phyloP scores from a whole-genome alignment of 2,113 vertebrate genomes.

The Gallinago jamesoni region DNA sequence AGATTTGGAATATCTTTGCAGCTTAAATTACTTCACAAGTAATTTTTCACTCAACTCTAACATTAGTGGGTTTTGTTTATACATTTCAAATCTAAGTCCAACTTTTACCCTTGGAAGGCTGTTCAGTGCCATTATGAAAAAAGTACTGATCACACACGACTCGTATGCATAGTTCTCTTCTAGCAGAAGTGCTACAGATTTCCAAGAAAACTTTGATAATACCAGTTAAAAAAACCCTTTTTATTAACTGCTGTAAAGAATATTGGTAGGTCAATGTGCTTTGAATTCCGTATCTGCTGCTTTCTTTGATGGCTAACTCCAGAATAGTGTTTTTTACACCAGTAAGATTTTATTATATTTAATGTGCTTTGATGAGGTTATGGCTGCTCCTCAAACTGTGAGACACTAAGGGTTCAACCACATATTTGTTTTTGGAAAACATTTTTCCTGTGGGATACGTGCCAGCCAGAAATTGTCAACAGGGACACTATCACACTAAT shows the following conservation, averaged over 20 bases:
- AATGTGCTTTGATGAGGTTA: neutral
- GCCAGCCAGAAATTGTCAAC: neutral
- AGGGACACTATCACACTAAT: neutral
- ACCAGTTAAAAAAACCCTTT: neutral
- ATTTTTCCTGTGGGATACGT: neutral
- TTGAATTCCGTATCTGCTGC: neutral
- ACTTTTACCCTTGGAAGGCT: neutral
- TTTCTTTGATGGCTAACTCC: neutral
- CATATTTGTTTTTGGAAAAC: neutral
- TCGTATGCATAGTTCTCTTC: neutral
- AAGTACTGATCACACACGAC: rapidly evolving
- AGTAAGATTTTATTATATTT: neutral
- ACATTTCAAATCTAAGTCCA: neutral
- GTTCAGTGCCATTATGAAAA: neutral
- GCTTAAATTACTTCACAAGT: neutral
- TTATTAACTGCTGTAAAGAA: neutral
- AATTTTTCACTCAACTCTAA: neutral
- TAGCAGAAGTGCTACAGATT: neutral
- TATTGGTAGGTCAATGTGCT: neutral
- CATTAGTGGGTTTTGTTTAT: neutral
- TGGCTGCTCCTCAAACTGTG: neutral
- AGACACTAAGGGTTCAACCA: neutral
- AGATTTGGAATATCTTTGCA: neutral
- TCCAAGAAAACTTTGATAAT: neutral
- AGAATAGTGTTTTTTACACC: neutral